Base-by-base conservation (phyloP, 2,797 vertebrate genomes). In the Notolabrus celidotus region DNA sequence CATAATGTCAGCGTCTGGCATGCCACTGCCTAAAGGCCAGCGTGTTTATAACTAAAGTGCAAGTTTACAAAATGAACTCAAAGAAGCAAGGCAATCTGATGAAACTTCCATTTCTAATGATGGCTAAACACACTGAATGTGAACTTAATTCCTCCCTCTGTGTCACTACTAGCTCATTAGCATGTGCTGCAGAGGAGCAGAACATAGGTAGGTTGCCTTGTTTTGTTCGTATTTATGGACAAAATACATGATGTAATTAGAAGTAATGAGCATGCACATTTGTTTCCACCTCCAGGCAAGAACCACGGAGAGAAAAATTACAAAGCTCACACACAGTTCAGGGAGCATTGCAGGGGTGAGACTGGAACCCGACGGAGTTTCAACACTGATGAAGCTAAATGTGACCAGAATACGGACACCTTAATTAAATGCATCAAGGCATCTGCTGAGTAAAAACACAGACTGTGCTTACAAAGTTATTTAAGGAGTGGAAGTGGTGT, bases 381-480 rank as follows among this genome's bases (percentile, higher is more conserved):
- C 88, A 93, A 95, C 0, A 74, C 93, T 0, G 95, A 93, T 0
- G 97, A 99, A 86, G 90, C 92, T 82, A 97, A 97, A 90, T 99
- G 97, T 55, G 97, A 99, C 88, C 92, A 92, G 65, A 94, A 97
- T 78, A 95, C 98, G 96, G 96, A 97, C 82, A 97, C 90, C 0
- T 96, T 99, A 56, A 88, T 97, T 19, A 92, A 67, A 67, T 96
- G 96, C 76, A 97, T 98, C 1, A 92, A 95, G 33, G 96, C 96
- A 25, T 96, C 95, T 34, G 34, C 10, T 11, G 12, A 36, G 34
- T 31, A 12, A 36, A 14, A 36, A 14, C 4, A 14, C 12, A 14
- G 34, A 12, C 34, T 36, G 34, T 36, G 36, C 29, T 31, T 29
- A 31, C 31, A 31, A 4, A 31, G 29, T 36, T 36, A 14, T 11